Percentiles rank a stretch among this genome's conserved stretches.
phyloP scores from a whole-genome alignment of 2,888 invertebrate species.

The Strigamia transsilvanica region DNA sequence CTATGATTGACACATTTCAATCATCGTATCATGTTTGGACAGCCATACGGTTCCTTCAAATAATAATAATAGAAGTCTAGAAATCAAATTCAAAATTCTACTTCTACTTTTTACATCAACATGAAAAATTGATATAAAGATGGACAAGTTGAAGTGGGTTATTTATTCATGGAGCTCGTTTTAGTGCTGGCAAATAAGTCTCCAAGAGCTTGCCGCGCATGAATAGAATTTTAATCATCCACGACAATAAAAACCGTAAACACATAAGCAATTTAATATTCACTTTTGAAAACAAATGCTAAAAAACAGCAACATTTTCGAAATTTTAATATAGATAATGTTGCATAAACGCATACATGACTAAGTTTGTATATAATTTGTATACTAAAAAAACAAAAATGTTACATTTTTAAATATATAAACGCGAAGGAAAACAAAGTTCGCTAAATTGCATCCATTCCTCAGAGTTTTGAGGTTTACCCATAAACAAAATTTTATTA shows the following conservation, averaged over 20 bases:
- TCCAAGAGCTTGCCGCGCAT: slow-evolving; percentile 29
- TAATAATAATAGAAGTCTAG: neutral
- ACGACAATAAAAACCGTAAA: neutral
- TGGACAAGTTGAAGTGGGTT: slow-evolving; percentile 40
- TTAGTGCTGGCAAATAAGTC: slow-evolving; percentile 31
- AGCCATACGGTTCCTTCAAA: slow-evolving; percentile 2
- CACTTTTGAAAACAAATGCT: neutral
- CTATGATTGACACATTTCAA: slow-evolving; percentile 34
- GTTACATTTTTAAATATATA: neutral
- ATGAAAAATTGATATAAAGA: slow-evolving; percentile 1
- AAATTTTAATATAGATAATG: neutral
- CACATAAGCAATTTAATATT: slow-evolving; percentile 12
- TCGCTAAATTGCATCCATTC: slow-evolving; percentile 36
- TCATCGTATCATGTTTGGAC: slow-evolving; percentile 35
- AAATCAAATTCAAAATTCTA: neutral
- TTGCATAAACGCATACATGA: neutral
- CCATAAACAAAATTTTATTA: slow-evolving; percentile 47
- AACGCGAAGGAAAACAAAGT: neutral
- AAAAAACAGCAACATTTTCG: neutral
- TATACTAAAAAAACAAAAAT: neutral
- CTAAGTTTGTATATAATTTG: neutral
- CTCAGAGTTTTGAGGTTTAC: slow-evolving; percentile 36
- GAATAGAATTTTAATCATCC: slow-evolving; percentile 48
- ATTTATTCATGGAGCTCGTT: slow-evolving; percentile 1
- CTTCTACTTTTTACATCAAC: neutral